Percentiles rank a stretch among this genome's conserved stretches.
phyloP scores from a whole-genome alignment of 2,797 vertebrate species.

The Urophycis tenuis region DNA sequence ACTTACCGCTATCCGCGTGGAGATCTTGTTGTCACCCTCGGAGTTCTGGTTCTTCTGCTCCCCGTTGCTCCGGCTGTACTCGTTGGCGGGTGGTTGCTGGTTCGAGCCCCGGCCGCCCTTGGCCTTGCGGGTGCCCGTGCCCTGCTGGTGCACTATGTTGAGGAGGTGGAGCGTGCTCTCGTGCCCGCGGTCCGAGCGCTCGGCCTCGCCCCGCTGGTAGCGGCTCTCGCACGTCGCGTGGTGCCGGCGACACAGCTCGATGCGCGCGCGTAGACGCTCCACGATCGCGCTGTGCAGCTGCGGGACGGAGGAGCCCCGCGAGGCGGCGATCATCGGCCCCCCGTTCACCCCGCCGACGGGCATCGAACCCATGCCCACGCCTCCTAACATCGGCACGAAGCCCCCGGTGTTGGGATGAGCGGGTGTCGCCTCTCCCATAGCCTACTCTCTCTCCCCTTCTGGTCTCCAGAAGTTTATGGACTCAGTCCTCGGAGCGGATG shows the following conservation, averaged over 20 bases:
- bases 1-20: slow-evolving; percentile 88
- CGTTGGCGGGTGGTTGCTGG: slow-evolving; percentile 65
- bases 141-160: slow-evolving; percentile 83
- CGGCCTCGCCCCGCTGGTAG: slow-evolving; percentile 86
- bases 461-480: slow-evolving; percentile 44
- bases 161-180: slow-evolving; percentile 90
- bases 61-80: slow-evolving; percentile 68
- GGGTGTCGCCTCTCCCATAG: slow-evolving; percentile 90
- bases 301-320: slow-evolving; percentile 75
- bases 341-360: slow-evolving; percentile 57
- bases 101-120: slow-evolving; percentile 74
- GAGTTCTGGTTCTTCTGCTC: slow-evolving; percentile 57
- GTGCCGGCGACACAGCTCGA: slow-evolving; percentile 89
- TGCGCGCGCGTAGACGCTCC: slow-evolving; percentile 89
- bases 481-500: slow-evolving; percentile 45
- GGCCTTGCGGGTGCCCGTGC: slow-evolving; percentile 72
- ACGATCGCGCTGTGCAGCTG: slow-evolving; percentile 92
- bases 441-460: slow-evolving; percentile 28
- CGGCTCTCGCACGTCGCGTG: slow-evolving; percentile 90
- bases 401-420: slow-evolving; percentile 76
- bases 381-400: slow-evolving; percentile 74
- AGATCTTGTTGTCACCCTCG: slow-evolving; percentile 77
- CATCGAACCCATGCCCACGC: slow-evolving; percentile 70
- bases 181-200: slow-evolving; percentile 86
- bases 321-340: slow-evolving; percentile 56